Base-by-base conservation (phyloP, 1,140 invertebrate species). In the Rhynchophorus ferrugineus region DNA sequence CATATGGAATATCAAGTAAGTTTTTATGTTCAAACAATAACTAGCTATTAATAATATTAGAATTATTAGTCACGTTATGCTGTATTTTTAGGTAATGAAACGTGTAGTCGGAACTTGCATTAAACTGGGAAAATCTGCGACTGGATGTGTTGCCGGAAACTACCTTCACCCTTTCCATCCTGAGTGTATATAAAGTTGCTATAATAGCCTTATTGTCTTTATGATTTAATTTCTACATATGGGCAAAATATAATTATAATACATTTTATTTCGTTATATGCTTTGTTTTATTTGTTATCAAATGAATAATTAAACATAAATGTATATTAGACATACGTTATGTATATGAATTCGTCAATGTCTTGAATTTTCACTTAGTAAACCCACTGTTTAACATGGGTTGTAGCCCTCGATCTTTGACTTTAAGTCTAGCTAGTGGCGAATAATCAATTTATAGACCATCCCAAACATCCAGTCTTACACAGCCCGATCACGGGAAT, bases 121-220 rank as follows among this genome's bases (percentile, higher is more conserved):
- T 36, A 68, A 66, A 49, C 44, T 72, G 6, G 68, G 69, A 11
- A 56, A 61, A 37, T 62, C 54, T 21, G 57, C 63, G 5, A 55
- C 57, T 41, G 69, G 66, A 2, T 72, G 70, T 45, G 65, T 70
- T n/a, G 63, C 70, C 9, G 69, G 68, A 35, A 68, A 66, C 20
- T 71, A 71, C 58, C 49, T 72, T 14, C 66, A 71, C 42, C 66
- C 68, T 8, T 65, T 67, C 43, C 69, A 72, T 59, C 69, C 69
- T 9, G 66, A 70, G 39, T 72, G 70, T 44, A 63, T 71, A 51
- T 71, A 65, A 53, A n/a, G 47, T 29, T 5, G 24, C 5, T 6
- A 29, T 29, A 35, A 39, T 8, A 16, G 5, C 16, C 6, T 13
- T 38, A 38, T 38, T 38, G 14, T 41, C 19, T 18, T 18, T 16